Conservation (phyloP, 2,797 vertebrate genomes). For the Coreius guichenoti region DNA sequence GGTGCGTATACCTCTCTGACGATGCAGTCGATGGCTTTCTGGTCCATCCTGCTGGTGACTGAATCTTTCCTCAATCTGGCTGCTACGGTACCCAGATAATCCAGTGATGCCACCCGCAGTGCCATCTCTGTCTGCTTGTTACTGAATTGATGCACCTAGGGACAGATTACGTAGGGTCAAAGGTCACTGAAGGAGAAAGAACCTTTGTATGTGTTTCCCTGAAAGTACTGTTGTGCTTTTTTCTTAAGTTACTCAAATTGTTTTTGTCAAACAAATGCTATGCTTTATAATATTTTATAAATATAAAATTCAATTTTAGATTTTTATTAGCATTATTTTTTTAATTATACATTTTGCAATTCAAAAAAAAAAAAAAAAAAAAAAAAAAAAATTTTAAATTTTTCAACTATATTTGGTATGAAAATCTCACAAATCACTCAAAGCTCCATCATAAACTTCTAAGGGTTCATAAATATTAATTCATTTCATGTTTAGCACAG, state of each 20-base stretch:
- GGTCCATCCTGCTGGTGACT: constrained; percentile 97
- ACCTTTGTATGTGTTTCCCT: not conserved
- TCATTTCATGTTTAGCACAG: not conserved
- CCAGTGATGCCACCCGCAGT: constrained; percentile 94
- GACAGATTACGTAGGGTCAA: not conserved
- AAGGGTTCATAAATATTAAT: not conserved
- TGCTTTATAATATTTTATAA: not conserved
- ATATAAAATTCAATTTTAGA: not conserved
- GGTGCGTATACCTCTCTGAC: constrained; percentile 83
- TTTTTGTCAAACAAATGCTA: not conserved
- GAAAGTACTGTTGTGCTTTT: not conserved
- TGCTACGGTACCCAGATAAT: constrained; percentile 97
- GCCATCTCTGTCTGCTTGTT: constrained; percentile 99
- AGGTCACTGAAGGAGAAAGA: not conserved
- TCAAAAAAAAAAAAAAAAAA: too few species aligned
- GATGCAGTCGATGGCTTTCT: constrained; percentile 93
- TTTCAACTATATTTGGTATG: not conserved
- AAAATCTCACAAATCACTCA: not conserved
- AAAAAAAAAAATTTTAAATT: too few species aligned
- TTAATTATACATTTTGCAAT: too few species aligned
- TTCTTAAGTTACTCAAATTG: not conserved
- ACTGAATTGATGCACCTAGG: constrained; percentile 97
- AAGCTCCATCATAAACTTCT: not conserved
- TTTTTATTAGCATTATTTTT: too few species aligned
- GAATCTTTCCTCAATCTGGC: constrained; percentile 94